Evolutionary conservation across 2,888 invertebrate genomes (phyloP), one percentile per base, ranked within the genome.

Genomic region (Plagodis dolabraria): DNA sequence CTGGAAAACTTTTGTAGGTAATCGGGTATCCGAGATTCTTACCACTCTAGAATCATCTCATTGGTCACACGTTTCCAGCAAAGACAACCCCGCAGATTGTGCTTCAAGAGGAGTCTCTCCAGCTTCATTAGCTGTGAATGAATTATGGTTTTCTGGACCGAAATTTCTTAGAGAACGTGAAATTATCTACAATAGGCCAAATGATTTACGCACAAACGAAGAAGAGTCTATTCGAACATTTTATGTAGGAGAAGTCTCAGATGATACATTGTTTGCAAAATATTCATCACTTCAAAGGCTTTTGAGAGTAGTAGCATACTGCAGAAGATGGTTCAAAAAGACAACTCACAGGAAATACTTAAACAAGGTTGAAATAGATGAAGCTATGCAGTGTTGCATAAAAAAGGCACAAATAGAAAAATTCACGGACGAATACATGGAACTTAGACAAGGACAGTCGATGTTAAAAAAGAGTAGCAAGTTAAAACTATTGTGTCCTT

Each of bases 221-320:
- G 38, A 38, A 38, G 38, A 38, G 9, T 7, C 38, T 9, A 9
- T 38, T 9, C 7, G 38, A 38, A 38, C 38, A 38, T 22, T 22
- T 22, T 9, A 38, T 38, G 7, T 38, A 8, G 9, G 38, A 8
- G 9, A 7, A 38, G 5, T 38, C 7, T 38, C 38, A 5, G 53
- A 40, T n/a, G 49, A 60, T 33, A 42, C 36, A 33, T 48, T 38
- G 36, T 33, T 33, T 9, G 11, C 8, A 42, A 9, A n/a, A n/a
- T 42, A 10, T 7, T 42, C 42, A 6, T 42, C 42, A n/a, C n/a
- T 42, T 9, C 42, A 42, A 42, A 42, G n/a, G 42, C n/a, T 42
- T 6, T 6, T 42, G 9, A 9, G 42, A n/a, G 42, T 42, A 5
- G 42, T 42, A 42, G 42, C 42, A 10, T 42, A 42, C 5, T 42